A percentile compares a stretch with the other conserved stretches of the same genome.
phyloP scores from a whole-genome alignment of 1,140 invertebrate species.

The Drosophila tropicalis region DNA sequence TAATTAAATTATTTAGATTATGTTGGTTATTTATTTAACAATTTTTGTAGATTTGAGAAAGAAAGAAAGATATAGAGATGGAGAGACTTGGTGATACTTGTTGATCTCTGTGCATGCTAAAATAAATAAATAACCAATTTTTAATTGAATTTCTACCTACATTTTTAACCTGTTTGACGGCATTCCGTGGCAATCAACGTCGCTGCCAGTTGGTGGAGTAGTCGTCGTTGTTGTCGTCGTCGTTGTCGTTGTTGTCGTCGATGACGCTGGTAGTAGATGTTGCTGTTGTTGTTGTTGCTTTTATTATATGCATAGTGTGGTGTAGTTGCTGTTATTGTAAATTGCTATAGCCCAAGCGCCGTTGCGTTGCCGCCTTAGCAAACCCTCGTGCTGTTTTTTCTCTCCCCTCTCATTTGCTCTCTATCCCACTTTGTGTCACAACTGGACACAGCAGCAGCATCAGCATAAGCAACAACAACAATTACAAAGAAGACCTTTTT shows the following conservation, averaged over 20 bases:
- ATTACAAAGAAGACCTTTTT: constrained; percentile 78
- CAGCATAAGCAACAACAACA: constrained; percentile 54
- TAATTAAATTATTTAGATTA: constrained; percentile 72
- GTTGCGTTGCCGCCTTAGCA: constrained; percentile 70
- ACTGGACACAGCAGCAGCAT: constrained; percentile 11
- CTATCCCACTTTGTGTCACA: constrained; percentile 32
- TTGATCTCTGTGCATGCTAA: constrained; percentile 75
- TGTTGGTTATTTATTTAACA: constrained; percentile 8
- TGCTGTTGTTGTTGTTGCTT: constrained; percentile 51
- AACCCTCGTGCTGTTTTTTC: constrained; percentile 74
- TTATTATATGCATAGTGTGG: constrained; percentile 72
- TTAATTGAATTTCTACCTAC: constrained; percentile 83
- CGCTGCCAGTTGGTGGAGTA: constrained; percentile 67
- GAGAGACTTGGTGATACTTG: constrained; percentile 26
- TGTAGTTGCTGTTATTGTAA: constrained; percentile 66
- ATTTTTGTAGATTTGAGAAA: constrained; percentile 2
- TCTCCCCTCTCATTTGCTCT: constrained; percentile 28
- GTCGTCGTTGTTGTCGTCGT: constrained; percentile 54
- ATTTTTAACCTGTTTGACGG: constrained; percentile 83
- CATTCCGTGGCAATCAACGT: constrained; percentile 82
- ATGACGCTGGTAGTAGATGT: constrained; percentile 45
- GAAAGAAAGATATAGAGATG: neutral
- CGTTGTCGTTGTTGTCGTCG: constrained; percentile 63
- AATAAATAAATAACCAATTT: constrained; percentile 83
- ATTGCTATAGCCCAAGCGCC: constrained; percentile 64